These are phyloP conservation scores for Neria commutata DNA, from an alignment of 2,888 invertebrate species.

Conservation along the genomic window DNA sequence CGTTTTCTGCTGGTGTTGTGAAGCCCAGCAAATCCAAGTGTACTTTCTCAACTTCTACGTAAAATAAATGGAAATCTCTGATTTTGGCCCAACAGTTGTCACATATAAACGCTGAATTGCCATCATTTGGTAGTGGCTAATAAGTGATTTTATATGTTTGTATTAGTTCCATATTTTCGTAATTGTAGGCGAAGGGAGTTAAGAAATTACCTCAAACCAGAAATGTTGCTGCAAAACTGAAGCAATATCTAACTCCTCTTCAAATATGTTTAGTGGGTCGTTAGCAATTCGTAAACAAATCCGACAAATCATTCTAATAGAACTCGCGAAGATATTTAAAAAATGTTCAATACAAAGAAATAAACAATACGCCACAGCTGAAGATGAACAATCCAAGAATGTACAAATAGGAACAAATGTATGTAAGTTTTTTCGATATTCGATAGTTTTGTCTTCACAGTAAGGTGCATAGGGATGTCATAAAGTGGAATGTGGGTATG, in stretches of 20 bases:
- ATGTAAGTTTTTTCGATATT: too few species aligned
- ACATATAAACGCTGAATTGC: constrained; percentile 51
- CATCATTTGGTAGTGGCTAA: constrained; percentile 50
- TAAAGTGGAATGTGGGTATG: too few species aligned
- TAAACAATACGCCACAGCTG: too few species aligned
- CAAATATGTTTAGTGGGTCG: neutral
- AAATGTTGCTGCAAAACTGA: constrained; percentile 55
- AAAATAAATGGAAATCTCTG: constrained; percentile 55
- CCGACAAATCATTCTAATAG: constrained; percentile 50
- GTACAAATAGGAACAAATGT: too few species aligned
- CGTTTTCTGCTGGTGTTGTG: neutral
- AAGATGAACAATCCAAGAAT: too few species aligned
- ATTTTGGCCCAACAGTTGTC: constrained; percentile 57
- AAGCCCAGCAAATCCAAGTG: constrained; percentile 44
- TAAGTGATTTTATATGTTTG: neutral
- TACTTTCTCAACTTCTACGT: constrained; percentile 52
- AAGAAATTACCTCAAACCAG: constrained; percentile 53
- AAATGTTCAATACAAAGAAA: too few species aligned
- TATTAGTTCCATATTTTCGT: neutral
- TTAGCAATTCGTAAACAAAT: constrained; percentile 48
- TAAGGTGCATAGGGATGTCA: too few species aligned
- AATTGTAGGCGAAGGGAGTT: neutral
- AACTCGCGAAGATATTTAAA: too few species aligned
- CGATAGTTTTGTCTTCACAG: too few species aligned
- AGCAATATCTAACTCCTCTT: constrained; percentile 44